These are phyloP conservation scores for Amaurobius ferox DNA, from an alignment of 2,888 invertebrate species.

Conservation along the genomic window DNA sequence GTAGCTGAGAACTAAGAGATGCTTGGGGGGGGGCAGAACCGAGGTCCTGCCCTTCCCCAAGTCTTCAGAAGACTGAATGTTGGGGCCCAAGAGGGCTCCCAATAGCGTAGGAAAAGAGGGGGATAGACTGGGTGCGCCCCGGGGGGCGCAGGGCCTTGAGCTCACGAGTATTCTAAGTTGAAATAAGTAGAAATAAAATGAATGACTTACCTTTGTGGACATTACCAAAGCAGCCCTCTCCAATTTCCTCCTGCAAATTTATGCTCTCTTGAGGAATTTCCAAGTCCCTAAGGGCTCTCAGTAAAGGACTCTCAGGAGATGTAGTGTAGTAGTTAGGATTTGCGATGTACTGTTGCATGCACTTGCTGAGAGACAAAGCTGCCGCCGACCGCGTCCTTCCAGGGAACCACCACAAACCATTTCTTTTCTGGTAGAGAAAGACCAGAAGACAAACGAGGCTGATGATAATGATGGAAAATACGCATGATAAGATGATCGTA, in stretches of 20 bases:
- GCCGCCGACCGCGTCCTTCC: conserved; percentile 16
- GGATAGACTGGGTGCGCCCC: too few species aligned
- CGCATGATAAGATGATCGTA: not conserved
- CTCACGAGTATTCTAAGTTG: too few species aligned
- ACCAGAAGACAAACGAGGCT: not conserved
- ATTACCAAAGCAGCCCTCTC: conserved; percentile 74
- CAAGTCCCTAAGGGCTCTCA: conserved; percentile 71
- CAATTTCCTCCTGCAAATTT: conserved; percentile 76
- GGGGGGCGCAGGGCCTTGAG: too few species aligned
- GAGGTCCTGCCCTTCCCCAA: too few species aligned
- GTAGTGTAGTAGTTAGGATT: conserved; percentile 75
- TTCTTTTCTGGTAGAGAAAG: not conserved
- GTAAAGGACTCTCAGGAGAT: conserved; percentile 71
- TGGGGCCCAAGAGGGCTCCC: too few species aligned
- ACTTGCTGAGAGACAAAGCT: conserved; percentile 65
- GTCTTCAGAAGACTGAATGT: too few species aligned
- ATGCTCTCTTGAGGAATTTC: conserved; percentile 81
- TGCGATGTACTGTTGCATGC: conserved; percentile 74
- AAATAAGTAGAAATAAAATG: too few species aligned
- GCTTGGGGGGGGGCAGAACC: too few species aligned
- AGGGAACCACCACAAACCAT: not conserved
- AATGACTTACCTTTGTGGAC: conserved; percentile 70
- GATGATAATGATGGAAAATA: conserved; percentile 15
- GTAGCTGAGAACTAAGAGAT: too few species aligned
- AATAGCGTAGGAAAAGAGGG: too few species aligned